These are phyloP conservation scores for Callitettix versicolor DNA, from an alignment of 1,140 invertebrate genomes.

Conservation along the genomic window DNA sequence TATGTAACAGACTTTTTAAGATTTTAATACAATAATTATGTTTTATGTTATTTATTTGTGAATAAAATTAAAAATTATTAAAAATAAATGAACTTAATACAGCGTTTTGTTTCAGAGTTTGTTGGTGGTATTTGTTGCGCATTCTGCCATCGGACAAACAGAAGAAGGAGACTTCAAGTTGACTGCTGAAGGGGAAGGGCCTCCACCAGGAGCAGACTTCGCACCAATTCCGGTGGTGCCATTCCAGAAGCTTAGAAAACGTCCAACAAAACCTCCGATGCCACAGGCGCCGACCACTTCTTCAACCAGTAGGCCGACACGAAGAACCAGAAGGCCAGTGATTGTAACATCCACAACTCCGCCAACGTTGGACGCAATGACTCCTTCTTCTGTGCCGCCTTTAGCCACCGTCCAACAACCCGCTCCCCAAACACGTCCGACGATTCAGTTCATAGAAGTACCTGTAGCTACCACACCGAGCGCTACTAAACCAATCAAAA, in stretches of 20 bases:
- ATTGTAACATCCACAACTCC: background rate
- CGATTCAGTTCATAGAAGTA: background rate
- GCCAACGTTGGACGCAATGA: background rate
- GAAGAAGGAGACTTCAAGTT: background rate
- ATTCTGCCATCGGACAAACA: background rate
- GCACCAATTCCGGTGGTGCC: constrained; percentile 1
- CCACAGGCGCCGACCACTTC: background rate
- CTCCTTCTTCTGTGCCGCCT: background rate
- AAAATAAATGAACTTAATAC: no score
- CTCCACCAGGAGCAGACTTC: background rate
- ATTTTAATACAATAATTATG: no score
- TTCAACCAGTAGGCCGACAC: no score
- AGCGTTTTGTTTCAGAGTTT: background rate
- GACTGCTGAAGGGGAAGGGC: constrained; percentile 1
- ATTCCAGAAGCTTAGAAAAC: background rate
- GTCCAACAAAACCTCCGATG: background rate
- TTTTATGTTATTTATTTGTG: no score
- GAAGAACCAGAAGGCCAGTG: background rate
- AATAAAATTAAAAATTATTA: no score
- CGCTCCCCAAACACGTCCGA: background rate
- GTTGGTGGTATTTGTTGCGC: background rate
- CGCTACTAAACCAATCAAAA: background rate
- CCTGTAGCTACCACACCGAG: background rate
- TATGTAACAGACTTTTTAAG: no score
- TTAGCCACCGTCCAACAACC: background rate